Percentiles rank a stretch among this genome's conserved stretches.
phyloP scores from a whole-genome alignment of 2,113 vertebrate species.

The Herpailurus yagouaroundi region DNA sequence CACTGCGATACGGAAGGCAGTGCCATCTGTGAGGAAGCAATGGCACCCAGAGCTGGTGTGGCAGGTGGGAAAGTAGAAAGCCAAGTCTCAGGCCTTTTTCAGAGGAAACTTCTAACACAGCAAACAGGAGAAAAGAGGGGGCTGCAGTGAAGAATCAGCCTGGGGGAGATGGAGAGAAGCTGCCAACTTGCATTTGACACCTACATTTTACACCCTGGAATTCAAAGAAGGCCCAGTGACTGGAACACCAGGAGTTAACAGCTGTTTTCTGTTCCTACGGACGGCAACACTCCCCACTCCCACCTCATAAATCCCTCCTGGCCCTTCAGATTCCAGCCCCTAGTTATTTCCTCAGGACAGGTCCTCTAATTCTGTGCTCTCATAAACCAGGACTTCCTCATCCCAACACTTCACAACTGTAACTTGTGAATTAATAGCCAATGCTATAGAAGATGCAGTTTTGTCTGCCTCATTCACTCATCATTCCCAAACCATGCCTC shows the following conservation, averaged over 20 bases:
- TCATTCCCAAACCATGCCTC: neutral
- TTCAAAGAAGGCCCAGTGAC: neutral
- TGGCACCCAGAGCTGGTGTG: neutral
- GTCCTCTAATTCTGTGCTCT: neutral
- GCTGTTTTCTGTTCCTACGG: neutral
- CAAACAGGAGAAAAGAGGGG: neutral
- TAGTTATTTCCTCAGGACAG: neutral
- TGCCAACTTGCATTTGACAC: neutral
- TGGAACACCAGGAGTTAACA: neutral
- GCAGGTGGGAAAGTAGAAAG: neutral
- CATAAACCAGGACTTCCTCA: constrained; percentile 3
- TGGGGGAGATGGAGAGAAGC: neutral
- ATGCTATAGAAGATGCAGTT: neutral
- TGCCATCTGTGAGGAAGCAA: neutral
- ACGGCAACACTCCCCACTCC: neutral
- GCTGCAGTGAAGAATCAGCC: neutral
- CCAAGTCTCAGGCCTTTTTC: neutral
- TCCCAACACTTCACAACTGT: neutral
- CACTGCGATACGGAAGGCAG: neutral
- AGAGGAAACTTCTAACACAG: neutral
- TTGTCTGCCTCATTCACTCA: neutral
- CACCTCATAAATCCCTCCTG: neutral
- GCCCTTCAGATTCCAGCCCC: constrained; percentile 22
- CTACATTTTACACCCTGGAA: neutral
- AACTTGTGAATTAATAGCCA: neutral